Conservation (phyloP, 2,113 vertebrate species). For the Ammospiza caudacuta region DNA sequence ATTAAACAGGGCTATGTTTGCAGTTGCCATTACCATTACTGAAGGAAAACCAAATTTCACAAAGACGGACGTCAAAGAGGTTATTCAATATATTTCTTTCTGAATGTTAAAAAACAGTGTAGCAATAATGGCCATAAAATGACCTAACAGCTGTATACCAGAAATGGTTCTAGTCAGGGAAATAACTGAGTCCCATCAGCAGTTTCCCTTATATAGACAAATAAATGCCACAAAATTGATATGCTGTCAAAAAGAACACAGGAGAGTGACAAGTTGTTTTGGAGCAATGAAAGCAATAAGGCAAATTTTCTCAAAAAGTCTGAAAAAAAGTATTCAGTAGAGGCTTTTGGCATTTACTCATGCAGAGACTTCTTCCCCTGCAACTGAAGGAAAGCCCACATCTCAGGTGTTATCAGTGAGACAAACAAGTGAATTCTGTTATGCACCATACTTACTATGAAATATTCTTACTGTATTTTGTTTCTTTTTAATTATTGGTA, state of each 20-base stretch:
- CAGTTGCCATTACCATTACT: background rate
- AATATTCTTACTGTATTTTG: background rate
- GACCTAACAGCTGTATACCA: background rate
- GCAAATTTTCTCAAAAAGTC: background rate
- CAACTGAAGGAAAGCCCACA: background rate
- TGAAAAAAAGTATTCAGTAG: background rate
- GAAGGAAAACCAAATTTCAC: background rate
- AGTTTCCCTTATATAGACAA: background rate
- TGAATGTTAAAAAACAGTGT: background rate
- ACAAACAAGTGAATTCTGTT: conserved; percentile 16
- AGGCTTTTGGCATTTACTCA: background rate
- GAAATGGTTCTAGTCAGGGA: background rate
- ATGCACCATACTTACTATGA: background rate
- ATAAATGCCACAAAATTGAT: background rate
- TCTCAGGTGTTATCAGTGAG: background rate
- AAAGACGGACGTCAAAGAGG: background rate
- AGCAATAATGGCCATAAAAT: background rate
- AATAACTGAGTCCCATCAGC: background rate
- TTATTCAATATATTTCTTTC: background rate
- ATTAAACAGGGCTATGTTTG: background rate
- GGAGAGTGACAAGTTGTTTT: background rate
- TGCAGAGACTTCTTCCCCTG: background rate
- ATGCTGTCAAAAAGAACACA: background rate
- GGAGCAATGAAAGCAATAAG: background rate
- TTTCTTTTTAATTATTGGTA: background rate